Evolutionary conservation across 2,113 vertebrate species (phyloP), one percentile per base, ranked within the genome.

Genomic region (Zeus faber): DNA sequence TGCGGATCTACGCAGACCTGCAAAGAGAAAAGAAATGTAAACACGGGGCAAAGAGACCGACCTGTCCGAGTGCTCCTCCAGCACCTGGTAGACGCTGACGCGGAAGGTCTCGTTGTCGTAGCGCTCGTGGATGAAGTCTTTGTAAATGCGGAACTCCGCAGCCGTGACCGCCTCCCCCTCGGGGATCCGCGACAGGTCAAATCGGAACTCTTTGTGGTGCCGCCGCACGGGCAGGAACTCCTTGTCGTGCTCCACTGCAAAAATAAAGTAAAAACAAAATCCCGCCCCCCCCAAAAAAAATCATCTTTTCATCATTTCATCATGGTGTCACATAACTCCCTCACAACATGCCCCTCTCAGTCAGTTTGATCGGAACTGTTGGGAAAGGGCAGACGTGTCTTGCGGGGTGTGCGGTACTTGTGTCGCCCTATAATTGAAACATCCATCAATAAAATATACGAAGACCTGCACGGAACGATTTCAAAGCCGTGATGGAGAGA

Each of bases 71-170:
- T 95, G 93, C 78, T 97, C 96, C 84, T 94, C 92, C 60, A 98
- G 75, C 74, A 99, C 96, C 83, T 99, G 96, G 88, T 94, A 99
- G 65, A 99, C 77, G 10, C 91, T 95, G 80, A 99, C 93, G 66
- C 89, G 92, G 82, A 98, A 99, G 0, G 96, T 99, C 74, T 98
- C 92, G 0, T 99, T 99, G 63, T 97, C 91, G 2, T 91, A 93
- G 22, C 90, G 91, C 25, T 97, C 95, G 2, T 88, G 92, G 81
- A 95, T 83, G 74, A 91, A 96, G 84, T 98, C 95, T 84, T 99
- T 99, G 48, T 96, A 99, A 71, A 99, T 97, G 16, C 96, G 91
- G 78, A 99, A 98, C 55, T 99, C 96, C 0, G 96, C 96, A 0
- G 96, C 95, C 0, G 96, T 98, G 62, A 98, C 94, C 0, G 93